Evolutionary conservation across 2,113 vertebrate genomes (phyloP).

Genomic region (Siniperca chuatsi): DNA sequence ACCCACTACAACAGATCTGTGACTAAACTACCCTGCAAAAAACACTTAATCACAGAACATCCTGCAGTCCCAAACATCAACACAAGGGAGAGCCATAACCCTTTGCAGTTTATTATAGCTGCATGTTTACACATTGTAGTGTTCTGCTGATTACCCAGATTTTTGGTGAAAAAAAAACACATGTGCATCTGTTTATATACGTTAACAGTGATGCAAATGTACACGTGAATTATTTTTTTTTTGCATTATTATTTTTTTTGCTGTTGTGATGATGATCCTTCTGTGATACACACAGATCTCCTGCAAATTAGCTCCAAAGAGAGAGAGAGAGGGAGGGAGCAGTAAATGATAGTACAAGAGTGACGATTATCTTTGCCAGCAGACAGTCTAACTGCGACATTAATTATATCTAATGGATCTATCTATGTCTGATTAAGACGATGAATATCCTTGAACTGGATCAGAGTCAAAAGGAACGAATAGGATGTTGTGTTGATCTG

Average conservation of each 20-base stretch:
- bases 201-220: constrained; percentile 1
- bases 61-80: constrained; percentile 46
- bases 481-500: constrained; percentile 13
- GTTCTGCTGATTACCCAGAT: constrained; percentile 33
- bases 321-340: neutral
- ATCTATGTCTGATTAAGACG: constrained; percentile 24
- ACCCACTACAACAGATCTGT: neutral
- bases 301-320: neutral
- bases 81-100: constrained; percentile 44
- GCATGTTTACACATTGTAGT: neutral
- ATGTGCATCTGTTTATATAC: neutral
- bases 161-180: neutral
- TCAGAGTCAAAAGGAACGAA: neutral
- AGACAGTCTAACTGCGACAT: constrained; percentile 43
- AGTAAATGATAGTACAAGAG: neutral
- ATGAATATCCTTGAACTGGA: constrained; percentile 21
- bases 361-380: constrained; percentile 36
- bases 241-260: neutral
- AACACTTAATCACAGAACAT: neutral
- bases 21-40: neutral
- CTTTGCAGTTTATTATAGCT: neutral
- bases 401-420: constrained; percentile 55
- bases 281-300: neutral
- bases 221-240: neutral
- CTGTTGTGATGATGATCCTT: neutral